Conservation (phyloP, 2,888 invertebrate species). For the Tachina fera region DNA sequence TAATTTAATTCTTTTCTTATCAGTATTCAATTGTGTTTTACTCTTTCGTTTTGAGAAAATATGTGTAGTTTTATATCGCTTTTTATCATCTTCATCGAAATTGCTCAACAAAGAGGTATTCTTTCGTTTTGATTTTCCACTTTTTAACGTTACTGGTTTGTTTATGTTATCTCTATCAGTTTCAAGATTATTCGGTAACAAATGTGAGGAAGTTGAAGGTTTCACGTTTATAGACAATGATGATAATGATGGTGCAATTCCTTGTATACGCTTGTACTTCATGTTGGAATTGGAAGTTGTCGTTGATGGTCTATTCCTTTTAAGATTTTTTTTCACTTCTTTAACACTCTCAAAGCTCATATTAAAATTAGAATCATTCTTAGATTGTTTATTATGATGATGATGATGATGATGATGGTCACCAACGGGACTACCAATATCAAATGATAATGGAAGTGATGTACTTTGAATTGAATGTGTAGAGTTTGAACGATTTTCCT, state of each 20-base stretch:
- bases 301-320: not conserved
- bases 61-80: constrained; percentile 9
- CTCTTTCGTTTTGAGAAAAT: constrained; percentile 13
- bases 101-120: not conserved
- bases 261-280: not conserved
- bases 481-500: constrained; percentile 3
- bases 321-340: no score
- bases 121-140: constrained; percentile 9
- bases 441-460: not conserved
- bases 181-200: not conserved
- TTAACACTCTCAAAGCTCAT: not conserved
- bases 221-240: not conserved
- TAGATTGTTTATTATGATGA: no score
- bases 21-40: not conserved
- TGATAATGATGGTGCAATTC: not conserved
- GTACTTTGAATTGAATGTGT: not conserved
- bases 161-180: not conserved
- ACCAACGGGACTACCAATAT: not conserved
- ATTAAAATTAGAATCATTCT: not conserved
- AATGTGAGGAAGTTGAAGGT: constrained; percentile 1
- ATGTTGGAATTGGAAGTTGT: not conserved
- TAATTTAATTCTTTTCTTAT: constrained; percentile 8
- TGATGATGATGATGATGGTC: no score
- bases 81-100: no score
- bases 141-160: not conserved